Evolutionary conservation across 2,888 invertebrate genomes (phyloP).

Genomic region (Calephelis perditalis): DNA sequence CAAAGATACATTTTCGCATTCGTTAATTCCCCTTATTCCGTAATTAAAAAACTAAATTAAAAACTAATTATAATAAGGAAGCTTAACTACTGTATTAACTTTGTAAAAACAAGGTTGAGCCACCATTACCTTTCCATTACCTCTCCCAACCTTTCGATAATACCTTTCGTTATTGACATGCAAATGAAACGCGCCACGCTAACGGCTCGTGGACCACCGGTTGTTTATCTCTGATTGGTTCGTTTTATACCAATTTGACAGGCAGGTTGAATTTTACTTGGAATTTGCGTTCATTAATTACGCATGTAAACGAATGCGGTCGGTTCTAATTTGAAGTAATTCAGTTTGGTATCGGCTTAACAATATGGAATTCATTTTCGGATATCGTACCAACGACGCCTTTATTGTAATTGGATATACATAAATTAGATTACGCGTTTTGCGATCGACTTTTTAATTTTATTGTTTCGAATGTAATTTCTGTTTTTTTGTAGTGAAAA

Average conservation of each 20-base stretch:
- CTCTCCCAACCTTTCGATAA: slow-evolving; percentile 39
- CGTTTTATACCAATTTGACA: slow-evolving; percentile 69
- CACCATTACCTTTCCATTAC: slow-evolving; percentile 46
- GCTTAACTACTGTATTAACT: neutral
- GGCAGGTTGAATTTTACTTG: slow-evolving; percentile 64
- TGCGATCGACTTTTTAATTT: too few relatives aligned
- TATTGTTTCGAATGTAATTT: too few relatives aligned
- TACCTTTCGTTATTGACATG: slow-evolving; percentile 59
- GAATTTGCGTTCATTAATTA: slow-evolving; percentile 35
- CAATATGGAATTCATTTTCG: neutral
- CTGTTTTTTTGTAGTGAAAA: too few relatives aligned
- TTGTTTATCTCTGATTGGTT: slow-evolving; percentile 76
- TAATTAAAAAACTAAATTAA: too few relatives aligned
- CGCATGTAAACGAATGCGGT: slow-evolving; percentile 39
- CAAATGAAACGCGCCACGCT: slow-evolving; percentile 66
- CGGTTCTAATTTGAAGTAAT: slow-evolving; percentile 23
- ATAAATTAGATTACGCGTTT: too few relatives aligned
- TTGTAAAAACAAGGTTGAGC: slow-evolving; percentile 39
- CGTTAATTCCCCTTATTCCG: too few relatives aligned
- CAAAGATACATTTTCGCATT: too few relatives aligned
- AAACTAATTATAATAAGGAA: too few relatives aligned
- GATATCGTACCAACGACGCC: neutral
- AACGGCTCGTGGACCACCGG: slow-evolving; percentile 60
- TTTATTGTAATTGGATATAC: neutral
- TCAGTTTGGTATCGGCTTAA: slow-evolving; percentile 15